Percentiles rank a stretch among this genome's conserved stretches.
Conservation (phyloP, 2,113 vertebrate species). For the Shinisaurus crocodilurus region DNA sequence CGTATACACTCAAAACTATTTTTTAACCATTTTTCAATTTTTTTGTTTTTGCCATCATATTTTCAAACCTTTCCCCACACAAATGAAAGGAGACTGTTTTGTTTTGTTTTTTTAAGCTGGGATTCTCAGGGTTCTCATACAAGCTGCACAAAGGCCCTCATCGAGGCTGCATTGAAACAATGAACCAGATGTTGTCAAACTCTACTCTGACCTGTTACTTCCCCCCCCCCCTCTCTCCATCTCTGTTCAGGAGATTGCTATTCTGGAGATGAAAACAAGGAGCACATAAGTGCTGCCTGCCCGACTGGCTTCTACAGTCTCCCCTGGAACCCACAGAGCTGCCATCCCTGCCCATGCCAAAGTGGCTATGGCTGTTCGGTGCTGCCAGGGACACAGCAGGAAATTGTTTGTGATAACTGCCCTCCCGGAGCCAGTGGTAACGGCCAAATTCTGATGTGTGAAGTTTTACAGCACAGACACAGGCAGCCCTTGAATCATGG, state of each 20-base stretch:
- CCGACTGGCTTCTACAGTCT: slow-evolving; percentile 83
- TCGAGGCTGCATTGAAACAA: not conserved
- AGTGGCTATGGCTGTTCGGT: slow-evolving; percentile 79
- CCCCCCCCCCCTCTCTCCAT: not conserved
- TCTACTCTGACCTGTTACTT: too few species aligned
- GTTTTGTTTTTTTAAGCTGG: not conserved
- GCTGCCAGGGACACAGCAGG: slow-evolving; percentile 51
- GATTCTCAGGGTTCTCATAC: too few species aligned
- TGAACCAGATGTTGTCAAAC: not conserved
- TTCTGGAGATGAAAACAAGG: slow-evolving; percentile 80
- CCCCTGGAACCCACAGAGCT: slow-evolving; percentile 62
- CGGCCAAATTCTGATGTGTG: not conserved
- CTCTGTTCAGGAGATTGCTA: slow-evolving; percentile 84
- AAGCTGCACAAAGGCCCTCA: too few species aligned
- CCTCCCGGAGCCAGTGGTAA: slow-evolving; percentile 84
- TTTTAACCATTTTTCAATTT: too few species aligned
- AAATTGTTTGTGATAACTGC: slow-evolving; percentile 82
- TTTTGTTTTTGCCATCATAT: not conserved
- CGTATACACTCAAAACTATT: not conserved
- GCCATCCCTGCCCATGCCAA: slow-evolving; percentile 84
- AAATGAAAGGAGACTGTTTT: not conserved
- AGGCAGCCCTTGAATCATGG: not conserved
- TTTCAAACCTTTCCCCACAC: not conserved
- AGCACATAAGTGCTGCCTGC: slow-evolving; percentile 66
- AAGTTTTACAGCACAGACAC: not conserved